Evolutionary conservation across 2,888 invertebrate genomes (phyloP), one percentile per base, ranked within the genome.

Genomic region (Drosophila phalerata): DNA sequence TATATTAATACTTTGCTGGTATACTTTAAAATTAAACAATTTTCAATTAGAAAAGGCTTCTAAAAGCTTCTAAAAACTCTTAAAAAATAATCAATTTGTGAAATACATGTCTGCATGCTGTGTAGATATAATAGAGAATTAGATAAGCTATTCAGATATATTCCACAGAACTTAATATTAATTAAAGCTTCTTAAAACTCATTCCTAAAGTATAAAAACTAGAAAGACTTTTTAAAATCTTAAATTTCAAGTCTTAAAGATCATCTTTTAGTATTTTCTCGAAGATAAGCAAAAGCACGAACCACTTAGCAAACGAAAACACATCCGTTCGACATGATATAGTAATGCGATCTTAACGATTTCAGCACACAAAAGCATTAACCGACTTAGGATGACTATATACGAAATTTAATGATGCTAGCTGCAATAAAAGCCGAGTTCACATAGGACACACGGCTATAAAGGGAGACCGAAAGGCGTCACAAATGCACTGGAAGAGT

Each of bases 391-490:
- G 5, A 11, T 25, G 47, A 9, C 32, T 32, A 43, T 30, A 45
- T 22, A 37, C 34, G 30, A 38, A 42, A 22, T 60, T 64, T 49
- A 45, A 67, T 30, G 60, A 77, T 48, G n/a, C 11, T 63, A 60
- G 53, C 32, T 45, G 11, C 37, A 28, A 19, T 42, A 65, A 57
- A 45, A 61, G 30, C 56, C 22, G 47, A 71, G 71, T 61, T 75
- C 58, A 28, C 52, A 60, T 63, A 77, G 61, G 42, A 61, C 32
- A 15, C 17, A 15, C 10, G 42, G 51, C 47, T n/a, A 67, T 75
- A 77, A 72, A 68, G 10, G 13, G 30, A 30, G 53, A 47, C 58
- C 11, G 34, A 43, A 42, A 69, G 58, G 71, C 70, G 74, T 74
- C 65, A 78, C 56, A 75, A 69, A 61, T 43, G 51, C 51, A 51